These are phyloP conservation scores for Brachypteracias leptosomus DNA, from an alignment of 2,113 vertebrate genomes.

Conservation along the genomic window DNA sequence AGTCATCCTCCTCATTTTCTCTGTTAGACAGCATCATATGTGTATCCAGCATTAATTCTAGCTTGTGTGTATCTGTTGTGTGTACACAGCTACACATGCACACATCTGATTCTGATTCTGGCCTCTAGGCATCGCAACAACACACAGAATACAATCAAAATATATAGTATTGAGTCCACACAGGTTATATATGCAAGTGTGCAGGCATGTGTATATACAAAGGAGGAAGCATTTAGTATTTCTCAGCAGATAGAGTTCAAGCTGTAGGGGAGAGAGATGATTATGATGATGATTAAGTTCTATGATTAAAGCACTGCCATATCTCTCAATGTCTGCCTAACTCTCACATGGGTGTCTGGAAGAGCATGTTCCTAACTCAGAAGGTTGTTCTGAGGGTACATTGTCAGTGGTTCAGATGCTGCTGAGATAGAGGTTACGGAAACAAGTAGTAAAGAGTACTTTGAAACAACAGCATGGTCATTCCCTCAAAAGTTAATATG, in stretches of 20 bases:
- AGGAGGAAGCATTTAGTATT: neutral
- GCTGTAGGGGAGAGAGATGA: neutral
- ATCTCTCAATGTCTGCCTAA: neutral
- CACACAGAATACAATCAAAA: neutral
- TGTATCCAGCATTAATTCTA: neutral
- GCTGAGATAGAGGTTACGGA: neutral
- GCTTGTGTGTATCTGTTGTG: neutral
- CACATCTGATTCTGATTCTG: neutral
- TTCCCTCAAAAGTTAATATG: neutral
- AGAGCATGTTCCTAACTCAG: neutral
- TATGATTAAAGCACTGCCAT: slow-evolving; percentile 3
- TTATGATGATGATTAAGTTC: slow-evolving; percentile 45
- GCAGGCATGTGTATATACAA: neutral
- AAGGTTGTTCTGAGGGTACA: neutral
- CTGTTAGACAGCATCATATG: neutral
- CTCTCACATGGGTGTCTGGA: neutral
- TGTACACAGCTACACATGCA: neutral
- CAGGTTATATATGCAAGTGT: neutral
- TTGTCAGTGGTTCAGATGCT: neutral
- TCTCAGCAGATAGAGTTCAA: slow-evolving; percentile 19
- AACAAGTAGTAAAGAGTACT: neutral
- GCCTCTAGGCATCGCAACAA: neutral
- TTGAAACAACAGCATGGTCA: neutral
- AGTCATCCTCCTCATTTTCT: neutral
- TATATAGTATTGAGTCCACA: neutral